Conservation (phyloP, 2,797 vertebrate genomes). For the Fistularia commersonii region DNA sequence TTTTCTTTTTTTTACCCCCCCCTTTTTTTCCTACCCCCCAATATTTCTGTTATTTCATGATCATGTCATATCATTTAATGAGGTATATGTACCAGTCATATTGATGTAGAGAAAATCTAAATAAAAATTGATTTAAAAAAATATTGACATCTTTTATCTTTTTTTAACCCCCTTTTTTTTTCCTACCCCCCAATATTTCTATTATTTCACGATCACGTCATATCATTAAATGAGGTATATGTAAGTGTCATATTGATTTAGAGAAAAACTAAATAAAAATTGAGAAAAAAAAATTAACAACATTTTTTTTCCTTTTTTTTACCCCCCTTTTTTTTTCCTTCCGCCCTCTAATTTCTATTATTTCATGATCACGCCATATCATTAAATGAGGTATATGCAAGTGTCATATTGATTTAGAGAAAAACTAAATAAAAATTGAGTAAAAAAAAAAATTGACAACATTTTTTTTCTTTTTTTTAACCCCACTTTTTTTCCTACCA, state of each 20-base stretch:
- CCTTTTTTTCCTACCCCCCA: background rate
- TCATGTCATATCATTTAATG: background rate
- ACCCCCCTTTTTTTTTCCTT: background rate
- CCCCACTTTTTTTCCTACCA: background rate
- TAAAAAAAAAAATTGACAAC: background rate
- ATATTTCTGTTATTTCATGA: background rate
- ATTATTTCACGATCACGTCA: background rate
- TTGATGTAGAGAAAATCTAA: too few species aligned
- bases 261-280: background rate
- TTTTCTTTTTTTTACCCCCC: too few species aligned
- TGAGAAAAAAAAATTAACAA: background rate
- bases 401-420: too few species aligned
- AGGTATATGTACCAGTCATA: too few species aligned
- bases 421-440: background rate
- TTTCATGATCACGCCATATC: background rate
- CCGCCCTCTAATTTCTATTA: background rate
- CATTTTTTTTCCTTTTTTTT: background rate
- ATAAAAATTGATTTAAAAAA: background rate
- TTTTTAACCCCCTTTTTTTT: background rate
- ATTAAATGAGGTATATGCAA: too few species aligned
- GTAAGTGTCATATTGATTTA: too few species aligned
- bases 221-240: too few species aligned
- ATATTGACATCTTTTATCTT: background rate
- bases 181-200: background rate
- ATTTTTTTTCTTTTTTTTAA: too few species aligned